A percentile compares a stretch with the other conserved stretches of the same genome.
Evolutionary conservation across 1,140 invertebrate species (phyloP).

Genomic region (Camponotus floridanus): DNA sequence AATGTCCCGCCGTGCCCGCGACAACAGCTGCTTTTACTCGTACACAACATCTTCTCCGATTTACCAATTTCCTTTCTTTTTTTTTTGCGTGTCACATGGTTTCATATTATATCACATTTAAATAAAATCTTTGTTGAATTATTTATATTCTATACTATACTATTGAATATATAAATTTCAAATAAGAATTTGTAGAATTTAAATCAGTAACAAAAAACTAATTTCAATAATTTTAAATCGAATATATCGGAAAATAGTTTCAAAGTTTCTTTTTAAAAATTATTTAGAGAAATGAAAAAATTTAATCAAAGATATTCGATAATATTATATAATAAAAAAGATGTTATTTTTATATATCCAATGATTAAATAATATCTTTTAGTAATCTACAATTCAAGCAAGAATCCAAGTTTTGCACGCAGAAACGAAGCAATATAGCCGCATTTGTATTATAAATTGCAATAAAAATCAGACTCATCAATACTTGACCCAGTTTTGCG

Average conservation of each 20-base stretch:
- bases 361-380: background rate
- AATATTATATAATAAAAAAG: too few species aligned
- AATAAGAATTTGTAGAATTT: too few species aligned
- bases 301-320: too few species aligned
- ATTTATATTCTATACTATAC: background rate
- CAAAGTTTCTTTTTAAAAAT: too few species aligned
- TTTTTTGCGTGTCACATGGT: slow-evolving; percentile 4
- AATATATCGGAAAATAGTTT: too few species aligned
- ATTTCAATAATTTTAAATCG: too few species aligned
- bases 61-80: background rate
- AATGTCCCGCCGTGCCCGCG: slow-evolving; percentile 68
- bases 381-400: slow-evolving; percentile 25
- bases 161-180: too few species aligned
- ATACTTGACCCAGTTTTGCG: slow-evolving; percentile 45
- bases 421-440: background rate
- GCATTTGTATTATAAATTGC: background rate
- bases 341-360: too few species aligned
- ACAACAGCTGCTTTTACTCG: slow-evolving; percentile 50
- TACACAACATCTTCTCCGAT: background rate
- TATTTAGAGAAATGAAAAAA: too few species aligned
- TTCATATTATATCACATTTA: slow-evolving; percentile 8
- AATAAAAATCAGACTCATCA: slow-evolving; percentile 36
- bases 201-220: too few species aligned
- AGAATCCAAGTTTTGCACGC: background rate
- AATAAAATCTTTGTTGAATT: slow-evolving; percentile 8